These are phyloP conservation scores for Sesia apiformis DNA, from an alignment of 2,888 invertebrate genomes.

Conservation along the genomic window DNA sequence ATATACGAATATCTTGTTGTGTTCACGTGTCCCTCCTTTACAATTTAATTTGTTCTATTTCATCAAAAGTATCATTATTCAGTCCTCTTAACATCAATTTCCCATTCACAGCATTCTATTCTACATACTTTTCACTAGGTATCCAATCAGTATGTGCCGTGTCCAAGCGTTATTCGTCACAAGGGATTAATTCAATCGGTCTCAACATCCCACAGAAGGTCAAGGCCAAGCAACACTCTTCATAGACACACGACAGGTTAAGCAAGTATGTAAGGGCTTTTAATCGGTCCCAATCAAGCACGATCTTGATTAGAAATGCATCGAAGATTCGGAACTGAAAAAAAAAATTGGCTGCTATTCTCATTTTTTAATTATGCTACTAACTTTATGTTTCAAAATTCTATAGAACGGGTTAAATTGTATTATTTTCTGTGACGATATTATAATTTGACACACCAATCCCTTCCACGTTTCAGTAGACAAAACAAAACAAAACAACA, in stretches of 20 bases:
- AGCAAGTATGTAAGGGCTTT: slow-evolving; percentile 31
- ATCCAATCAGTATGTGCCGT: slow-evolving; percentile 51
- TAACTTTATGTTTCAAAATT: too few species aligned
- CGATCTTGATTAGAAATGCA: slow-evolving; percentile 51
- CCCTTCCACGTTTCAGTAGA: too few species aligned
- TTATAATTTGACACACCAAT: too few species aligned
- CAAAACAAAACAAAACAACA: too few species aligned
- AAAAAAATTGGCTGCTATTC: slow-evolving; percentile 31
- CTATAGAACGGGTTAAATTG: too few species aligned
- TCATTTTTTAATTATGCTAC: slow-evolving; percentile 27
- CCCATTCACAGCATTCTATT: slow-evolving; percentile 31
- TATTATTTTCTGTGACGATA: too few species aligned
- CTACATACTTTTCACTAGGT: slow-evolving; percentile 40
- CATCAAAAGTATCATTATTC: too few species aligned
- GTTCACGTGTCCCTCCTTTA: too few species aligned
- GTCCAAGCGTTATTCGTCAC: slow-evolving; percentile 51
- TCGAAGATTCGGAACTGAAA: slow-evolving; percentile 26
- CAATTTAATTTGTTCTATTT: too few species aligned
- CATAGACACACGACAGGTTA: slow-evolving; percentile 24
- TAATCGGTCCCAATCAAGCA: slow-evolving; percentile 67
- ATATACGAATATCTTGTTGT: too few species aligned
- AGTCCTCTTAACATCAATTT: not conserved
- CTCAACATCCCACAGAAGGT: slow-evolving; percentile 28
- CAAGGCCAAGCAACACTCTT: slow-evolving; percentile 34
- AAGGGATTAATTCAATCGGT: slow-evolving; percentile 45